These are phyloP conservation scores for Wiebesia pumilae DNA, from an alignment of 1,140 invertebrate species.

Conservation along the genomic window DNA sequence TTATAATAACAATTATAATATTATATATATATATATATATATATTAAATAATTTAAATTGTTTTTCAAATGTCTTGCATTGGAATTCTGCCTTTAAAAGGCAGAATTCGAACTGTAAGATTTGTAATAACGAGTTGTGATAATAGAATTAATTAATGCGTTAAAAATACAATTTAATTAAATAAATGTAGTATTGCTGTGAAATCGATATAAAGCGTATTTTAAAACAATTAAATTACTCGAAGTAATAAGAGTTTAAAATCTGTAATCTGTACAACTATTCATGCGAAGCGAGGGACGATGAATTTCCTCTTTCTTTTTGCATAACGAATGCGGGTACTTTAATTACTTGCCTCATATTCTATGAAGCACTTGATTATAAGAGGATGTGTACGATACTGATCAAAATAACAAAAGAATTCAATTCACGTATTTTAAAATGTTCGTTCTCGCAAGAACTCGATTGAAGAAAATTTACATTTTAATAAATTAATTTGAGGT, in stretches of 20 bases:
- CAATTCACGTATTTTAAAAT: background rate
- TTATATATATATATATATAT: too few species aligned
- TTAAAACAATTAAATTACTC: background rate
- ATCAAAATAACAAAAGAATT: constrained; percentile 8
- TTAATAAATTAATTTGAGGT: background rate
- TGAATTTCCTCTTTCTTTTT: background rate
- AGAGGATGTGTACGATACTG: background rate
- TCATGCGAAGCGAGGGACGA: background rate
- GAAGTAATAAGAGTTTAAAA: background rate
- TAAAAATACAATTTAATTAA: background rate
- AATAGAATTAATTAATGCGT: too few species aligned
- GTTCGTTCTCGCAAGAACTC: background rate
- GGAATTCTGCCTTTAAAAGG: too few species aligned
- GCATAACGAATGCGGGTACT: background rate
- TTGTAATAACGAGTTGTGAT: too few species aligned
- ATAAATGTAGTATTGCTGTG: background rate
- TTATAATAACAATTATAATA: too few species aligned
- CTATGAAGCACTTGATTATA: background rate
- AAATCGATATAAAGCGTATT: background rate
- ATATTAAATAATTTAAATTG: too few species aligned
- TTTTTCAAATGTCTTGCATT: too few species aligned
- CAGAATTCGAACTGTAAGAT: too few species aligned
- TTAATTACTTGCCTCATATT: background rate
- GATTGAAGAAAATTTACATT: background rate
- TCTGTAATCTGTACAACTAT: background rate